Conservation (phyloP, 2,797 vertebrate genomes). For the Scyliorhinus canicula region DNA sequence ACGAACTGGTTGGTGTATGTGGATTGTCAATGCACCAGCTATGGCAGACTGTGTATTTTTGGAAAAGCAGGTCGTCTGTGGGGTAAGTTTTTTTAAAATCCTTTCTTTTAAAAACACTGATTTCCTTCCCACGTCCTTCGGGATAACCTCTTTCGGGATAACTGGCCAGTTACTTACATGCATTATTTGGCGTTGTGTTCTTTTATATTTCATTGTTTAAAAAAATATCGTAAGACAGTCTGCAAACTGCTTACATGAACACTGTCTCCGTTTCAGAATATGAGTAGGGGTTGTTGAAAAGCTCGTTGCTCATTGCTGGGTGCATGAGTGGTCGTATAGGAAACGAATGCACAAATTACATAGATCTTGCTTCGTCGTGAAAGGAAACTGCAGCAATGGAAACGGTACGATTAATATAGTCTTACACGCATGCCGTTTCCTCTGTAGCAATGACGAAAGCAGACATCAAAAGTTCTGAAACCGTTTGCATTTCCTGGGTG, state of each 20-base stretch:
- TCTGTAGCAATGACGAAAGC: not conserved
- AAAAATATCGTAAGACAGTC: not conserved
- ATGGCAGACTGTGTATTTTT: conserved; percentile 49
- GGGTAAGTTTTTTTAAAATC: conserved; percentile 52
- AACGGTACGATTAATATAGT: not conserved
- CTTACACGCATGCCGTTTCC: not conserved
- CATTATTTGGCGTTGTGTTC: not conserved
- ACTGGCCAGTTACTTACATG: not conserved
- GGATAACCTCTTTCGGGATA: not conserved
- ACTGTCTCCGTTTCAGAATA: not conserved
- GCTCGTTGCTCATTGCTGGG: not conserved
- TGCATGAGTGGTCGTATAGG: not conserved
- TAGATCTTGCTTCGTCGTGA: not conserved
- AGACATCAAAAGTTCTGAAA: not conserved
- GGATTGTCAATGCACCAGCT: not conserved
- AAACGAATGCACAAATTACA: not conserved
- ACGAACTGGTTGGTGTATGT: conserved; percentile 7
- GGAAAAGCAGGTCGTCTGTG: conserved; percentile 53
- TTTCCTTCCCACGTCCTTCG: not conserved
- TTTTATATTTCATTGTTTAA: not conserved
- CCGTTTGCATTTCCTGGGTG: not conserved
- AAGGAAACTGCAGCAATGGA: not conserved
- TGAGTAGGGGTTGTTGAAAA: not conserved
- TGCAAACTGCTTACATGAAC: too few species aligned
- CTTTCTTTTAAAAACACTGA: not conserved